Evolutionary conservation across 1,140 invertebrate genomes (phyloP), one percentile per base, ranked within the genome.

Genomic region (Thrips palmi): DNA sequence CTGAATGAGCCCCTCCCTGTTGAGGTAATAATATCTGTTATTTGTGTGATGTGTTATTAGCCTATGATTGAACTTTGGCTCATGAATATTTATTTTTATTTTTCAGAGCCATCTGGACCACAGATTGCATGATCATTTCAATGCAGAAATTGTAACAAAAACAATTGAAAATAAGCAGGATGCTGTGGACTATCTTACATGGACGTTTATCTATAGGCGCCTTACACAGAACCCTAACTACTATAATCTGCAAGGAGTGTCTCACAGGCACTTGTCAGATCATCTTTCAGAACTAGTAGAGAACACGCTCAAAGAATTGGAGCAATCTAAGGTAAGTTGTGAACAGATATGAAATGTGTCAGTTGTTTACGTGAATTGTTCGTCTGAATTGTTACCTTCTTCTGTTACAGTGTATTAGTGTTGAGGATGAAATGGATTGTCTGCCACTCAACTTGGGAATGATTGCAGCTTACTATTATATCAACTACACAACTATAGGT

Each of bases 81-180:
- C 11, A 33, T 12, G 15, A 37, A 39, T 29, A 8, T 22, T 4
- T 38, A 11, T 43, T 45, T 50, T 39, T 40, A n/a, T 45, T 27
- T 55, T 62, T 20, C 52, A 73, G 64, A 92, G 85, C 45, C 89
- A 97, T 62, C 61, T 97, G 47, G 92, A 99, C 64, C 92, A 97
- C 52, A 73, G 85, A 45, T 65, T 99, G 2, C 94, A 98, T 57
- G 94, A 99, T 65, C 96, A 99, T 60, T 96, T 99, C 56, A 98
- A 98, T 64, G 93, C 96, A 0, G 96, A 99, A 63, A 94, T 99
- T 37, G 93, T 98, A 0, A 98, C 94, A 1, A 97, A 97, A 63
- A 98, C 93, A 0, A 94, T 99, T 53, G 94, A 98, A 58, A 98
- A 98, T 62, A 99, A 99, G 59, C 96, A 99, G 57, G 96, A 99